phyloP scores from a whole-genome alignment of 2,888 invertebrate genomes.

The Agrilus mali region DNA sequence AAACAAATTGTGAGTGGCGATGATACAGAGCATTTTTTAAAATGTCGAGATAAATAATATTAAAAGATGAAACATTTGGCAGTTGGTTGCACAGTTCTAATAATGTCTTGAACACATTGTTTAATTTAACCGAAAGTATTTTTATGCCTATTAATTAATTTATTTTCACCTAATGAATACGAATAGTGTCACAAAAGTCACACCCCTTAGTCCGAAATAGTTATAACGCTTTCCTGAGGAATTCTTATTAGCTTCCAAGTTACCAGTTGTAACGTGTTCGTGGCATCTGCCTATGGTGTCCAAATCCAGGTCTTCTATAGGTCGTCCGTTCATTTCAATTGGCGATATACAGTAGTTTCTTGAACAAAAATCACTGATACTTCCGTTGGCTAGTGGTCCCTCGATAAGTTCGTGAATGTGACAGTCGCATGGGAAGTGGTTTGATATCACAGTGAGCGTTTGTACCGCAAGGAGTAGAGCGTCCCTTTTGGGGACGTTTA shows the following conservation, averaged over 20 bases:
- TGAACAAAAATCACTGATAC: constrained; percentile 51
- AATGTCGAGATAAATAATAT: no score
- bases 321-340: constrained; percentile 66
- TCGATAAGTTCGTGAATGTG: constrained; percentile 65
- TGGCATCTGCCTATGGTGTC: constrained; percentile 54
- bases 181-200: no score
- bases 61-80: no score
- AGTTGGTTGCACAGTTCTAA: no score
- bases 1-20: no score
- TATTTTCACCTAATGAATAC: no score
- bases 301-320: constrained; percentile 54
- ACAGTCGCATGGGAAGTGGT: constrained; percentile 82
- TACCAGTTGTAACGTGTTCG: constrained; percentile 53
- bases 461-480: constrained; percentile 60
- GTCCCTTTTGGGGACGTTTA: constrained; percentile 59
- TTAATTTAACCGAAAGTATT: no score
- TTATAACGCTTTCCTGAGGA: constrained; percentile 7
- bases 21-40: no score
- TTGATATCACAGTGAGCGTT: constrained; percentile 57
- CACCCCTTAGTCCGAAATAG: no score
- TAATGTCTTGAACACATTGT: no score
- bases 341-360: constrained; percentile 81
- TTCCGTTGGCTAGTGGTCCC: constrained; percentile 60
- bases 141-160: no score
- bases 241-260: constrained; percentile 43